A percentile compares a stretch with the other conserved stretches of the same genome.
Evolutionary conservation across 2,113 vertebrate species (phyloP).

Genomic region (Geococcyx californianus): DNA sequence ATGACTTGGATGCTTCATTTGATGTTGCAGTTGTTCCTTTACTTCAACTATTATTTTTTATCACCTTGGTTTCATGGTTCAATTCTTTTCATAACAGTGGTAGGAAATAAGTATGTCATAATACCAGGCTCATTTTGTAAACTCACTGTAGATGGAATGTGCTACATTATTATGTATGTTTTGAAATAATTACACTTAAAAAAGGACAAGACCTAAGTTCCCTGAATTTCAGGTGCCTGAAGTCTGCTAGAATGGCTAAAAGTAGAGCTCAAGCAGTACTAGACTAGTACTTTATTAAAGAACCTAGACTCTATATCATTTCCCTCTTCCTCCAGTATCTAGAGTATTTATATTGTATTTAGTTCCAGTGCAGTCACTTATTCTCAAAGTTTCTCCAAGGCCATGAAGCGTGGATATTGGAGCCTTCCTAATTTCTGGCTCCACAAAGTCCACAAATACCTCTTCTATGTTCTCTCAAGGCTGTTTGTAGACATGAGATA

Average conservation of each 20-base stretch:
- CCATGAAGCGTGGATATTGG: neutral
- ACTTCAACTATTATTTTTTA: neutral
- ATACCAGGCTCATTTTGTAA: neutral
- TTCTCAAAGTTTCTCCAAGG: neutral
- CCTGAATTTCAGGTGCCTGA: neutral
- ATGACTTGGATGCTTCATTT: slow-evolving; percentile 10
- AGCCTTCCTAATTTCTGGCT: neutral
- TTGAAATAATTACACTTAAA: neutral
- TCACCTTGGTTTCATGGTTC: neutral
- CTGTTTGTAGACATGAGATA: neutral
- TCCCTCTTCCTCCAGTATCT: neutral
- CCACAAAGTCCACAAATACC: neutral
- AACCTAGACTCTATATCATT: fast-evolving
- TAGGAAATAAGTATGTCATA: neutral
- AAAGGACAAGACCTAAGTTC: neutral
- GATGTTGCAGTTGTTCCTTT: neutral
- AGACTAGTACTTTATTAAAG: neutral
- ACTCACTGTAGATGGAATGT: neutral
- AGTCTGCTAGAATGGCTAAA: neutral
- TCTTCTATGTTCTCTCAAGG: neutral
- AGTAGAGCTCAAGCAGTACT: neutral
- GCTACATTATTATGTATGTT: neutral
- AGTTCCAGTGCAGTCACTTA: neutral
- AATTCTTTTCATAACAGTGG: neutral
- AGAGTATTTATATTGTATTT: neutral